Evolutionary conservation across 1,140 invertebrate species (phyloP), one percentile per base, ranked within the genome.

Genomic region (Catajapyx aquilonaris): DNA sequence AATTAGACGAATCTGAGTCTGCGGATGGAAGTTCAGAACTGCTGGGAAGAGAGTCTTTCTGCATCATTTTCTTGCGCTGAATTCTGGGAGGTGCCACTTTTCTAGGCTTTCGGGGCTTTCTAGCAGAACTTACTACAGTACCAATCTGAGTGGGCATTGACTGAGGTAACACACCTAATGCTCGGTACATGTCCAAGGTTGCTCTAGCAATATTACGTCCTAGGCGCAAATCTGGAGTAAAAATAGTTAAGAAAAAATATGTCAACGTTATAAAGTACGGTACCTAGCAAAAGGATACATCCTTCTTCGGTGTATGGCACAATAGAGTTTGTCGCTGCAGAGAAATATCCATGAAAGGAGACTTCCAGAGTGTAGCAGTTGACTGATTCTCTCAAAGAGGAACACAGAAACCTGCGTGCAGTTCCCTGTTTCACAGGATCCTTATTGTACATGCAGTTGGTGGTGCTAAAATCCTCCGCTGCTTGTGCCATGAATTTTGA

Each of bases 381-480:
- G 2, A 80, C 71, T 22, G 68, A 71, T 42, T 80, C 76, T 46
- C 67, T 74, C 35, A 83, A 56, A 31, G 57, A 56, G 21, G 61
- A 57, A 36, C 66, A 66, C 19, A 73, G 49, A 37, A 64, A 64
- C 46, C 87, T 70, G 50, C 88, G 60, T 0, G 81, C 73, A 19
- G 85, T 86, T n/a, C 86, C 84, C 15, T 68, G 65, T 61, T 91
- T 91, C 19, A 71, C 66, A 2, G 71, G 62, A 60, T 91, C 85
- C 23, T 78, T 69, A 60, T 93, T 93, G 55, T 87, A 94, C 63
- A 85, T 77, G 13, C 84, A 86, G 53, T 84, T 81, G 28, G 62
- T 62, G 10, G 69, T 44, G 19, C 73, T 71, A 53, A 84, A 93
- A 49, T 91, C 87, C 42, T 85, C 77, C 7, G 81, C 72, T 49